Base-by-base conservation (phyloP, 2,888 invertebrate species). In the Mythimna loreyi region DNA sequence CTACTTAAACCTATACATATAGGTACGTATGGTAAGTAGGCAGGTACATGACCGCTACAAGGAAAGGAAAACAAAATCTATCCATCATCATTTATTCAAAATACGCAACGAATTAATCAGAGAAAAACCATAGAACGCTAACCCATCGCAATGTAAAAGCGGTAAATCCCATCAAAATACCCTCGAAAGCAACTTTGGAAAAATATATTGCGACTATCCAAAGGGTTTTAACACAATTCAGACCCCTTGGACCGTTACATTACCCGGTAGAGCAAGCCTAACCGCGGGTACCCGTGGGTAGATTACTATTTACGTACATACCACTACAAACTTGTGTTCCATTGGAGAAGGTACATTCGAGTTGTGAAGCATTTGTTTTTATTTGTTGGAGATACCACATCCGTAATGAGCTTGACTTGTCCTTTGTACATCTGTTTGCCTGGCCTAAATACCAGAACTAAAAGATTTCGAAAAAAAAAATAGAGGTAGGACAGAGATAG, bases 191-290 rank as follows among this genome's bases (percentile, higher is more conserved):
- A 59, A 70, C 57, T 82, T 77, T 63, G 47, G 68, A 79, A 84
- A 83, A 82, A 83, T 77, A 84, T 77, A 84, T 84, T 69, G 84
- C 67, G 58, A 77, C 72, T 75, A 84, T 77, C 67, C 69, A 75
- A 84, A 84, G 61, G 80, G 82, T 82, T 84, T 77, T 83, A 77
- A 84, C 77, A 84, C 82, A 83, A 82, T 82, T 84, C 82, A 82
- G 72, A 57, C 58, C 58, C 69, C 67, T 69, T 66, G 62, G 80
- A 77, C 74, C 82, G 77, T 84, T 69, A 83, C 70, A 82, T 84
- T 82, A 79, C 80, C 76, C 77, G 69, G 67, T 67, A 60, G 82
- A 77, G 77, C 62, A 70, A 56, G 68, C 77, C 77, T 53, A 52
- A 66, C 82, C 80, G 36, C 63, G 64, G 72, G 62, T 61, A 63